phyloP scores from a whole-genome alignment of 2,113 vertebrate species.

The Lanius collurio region DNA sequence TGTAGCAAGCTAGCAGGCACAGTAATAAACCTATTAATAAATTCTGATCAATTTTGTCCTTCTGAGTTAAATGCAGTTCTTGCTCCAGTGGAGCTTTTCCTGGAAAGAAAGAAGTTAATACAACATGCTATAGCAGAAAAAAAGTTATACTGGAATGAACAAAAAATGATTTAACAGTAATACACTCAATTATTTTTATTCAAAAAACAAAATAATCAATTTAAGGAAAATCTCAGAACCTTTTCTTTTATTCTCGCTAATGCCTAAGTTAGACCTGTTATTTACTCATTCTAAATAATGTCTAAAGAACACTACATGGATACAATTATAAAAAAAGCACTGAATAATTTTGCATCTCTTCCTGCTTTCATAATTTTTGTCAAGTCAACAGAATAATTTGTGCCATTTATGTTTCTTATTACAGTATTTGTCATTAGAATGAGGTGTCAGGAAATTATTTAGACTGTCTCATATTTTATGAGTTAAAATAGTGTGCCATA shows the following conservation, averaged over 20 bases:
- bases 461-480: neutral
- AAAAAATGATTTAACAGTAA: neutral
- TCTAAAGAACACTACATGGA: neutral
- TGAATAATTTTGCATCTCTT: constrained; percentile 33
- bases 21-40: constrained; percentile 27
- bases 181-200: constrained; percentile 10
- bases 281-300: neutral
- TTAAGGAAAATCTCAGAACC: neutral
- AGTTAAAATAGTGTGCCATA: constrained; percentile 1
- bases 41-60: constrained; percentile 29
- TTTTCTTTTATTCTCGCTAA: neutral
- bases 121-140: neutral
- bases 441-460: constrained; percentile 21
- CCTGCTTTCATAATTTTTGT: constrained; percentile 32
- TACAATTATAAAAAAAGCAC: neutral
- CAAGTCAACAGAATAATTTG: constrained; percentile 40
- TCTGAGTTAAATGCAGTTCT: constrained; percentile 1
- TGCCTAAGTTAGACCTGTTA: neutral
- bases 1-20: neutral
- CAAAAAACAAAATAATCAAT: constrained; percentile 22
- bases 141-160: neutral
- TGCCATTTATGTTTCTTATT: constrained; percentile 27
- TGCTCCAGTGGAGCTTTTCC: constrained; percentile 31
- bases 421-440: constrained; percentile 45
- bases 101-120: constrained; percentile 19